phyloP scores from a whole-genome alignment of 2,888 invertebrate genomes.

The Lithophane leautieri region DNA sequence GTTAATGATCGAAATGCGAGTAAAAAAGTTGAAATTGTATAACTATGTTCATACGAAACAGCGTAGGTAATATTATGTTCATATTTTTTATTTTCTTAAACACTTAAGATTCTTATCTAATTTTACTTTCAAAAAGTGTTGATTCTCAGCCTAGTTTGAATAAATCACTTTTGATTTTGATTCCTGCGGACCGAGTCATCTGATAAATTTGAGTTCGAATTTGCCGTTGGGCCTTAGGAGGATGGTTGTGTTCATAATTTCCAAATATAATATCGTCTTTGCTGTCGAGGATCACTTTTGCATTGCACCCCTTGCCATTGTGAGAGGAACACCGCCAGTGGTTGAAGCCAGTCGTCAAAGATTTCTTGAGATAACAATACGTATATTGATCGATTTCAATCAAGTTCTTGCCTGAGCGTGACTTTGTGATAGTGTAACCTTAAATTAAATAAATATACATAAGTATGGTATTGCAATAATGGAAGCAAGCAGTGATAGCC shows the following conservation, averaged over 20 bases:
- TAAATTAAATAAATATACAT: neutral
- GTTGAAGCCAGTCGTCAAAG: neutral
- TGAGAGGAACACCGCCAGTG: constrained; percentile 54
- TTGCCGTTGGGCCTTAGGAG: neutral
- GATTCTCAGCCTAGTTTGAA: too few relatives aligned
- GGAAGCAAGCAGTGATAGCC: neutral
- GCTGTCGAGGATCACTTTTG: constrained; percentile 20
- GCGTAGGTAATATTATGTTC: neutral
- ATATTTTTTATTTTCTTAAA: constrained; percentile 6
- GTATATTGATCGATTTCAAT: constrained; percentile 8
- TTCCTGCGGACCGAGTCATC: neutral
- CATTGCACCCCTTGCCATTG: constrained; percentile 46
- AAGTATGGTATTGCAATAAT: neutral
- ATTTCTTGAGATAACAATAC: constrained; percentile 10
- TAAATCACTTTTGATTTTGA: neutral
- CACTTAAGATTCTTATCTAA: too few relatives aligned
- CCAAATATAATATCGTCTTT: constrained; percentile 4
- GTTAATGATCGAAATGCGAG: neutral
- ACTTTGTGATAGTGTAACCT: constrained; percentile 7
- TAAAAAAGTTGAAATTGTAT: neutral
- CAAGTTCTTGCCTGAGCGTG: constrained; percentile 23
- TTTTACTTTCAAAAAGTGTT: too few relatives aligned
- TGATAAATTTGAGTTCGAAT: neutral
- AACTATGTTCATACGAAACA: neutral
- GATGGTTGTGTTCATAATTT: constrained; percentile 41